These are phyloP conservation scores for Resseliella maxima DNA, from an alignment of 2,888 invertebrate genomes.

Conservation along the genomic window DNA sequence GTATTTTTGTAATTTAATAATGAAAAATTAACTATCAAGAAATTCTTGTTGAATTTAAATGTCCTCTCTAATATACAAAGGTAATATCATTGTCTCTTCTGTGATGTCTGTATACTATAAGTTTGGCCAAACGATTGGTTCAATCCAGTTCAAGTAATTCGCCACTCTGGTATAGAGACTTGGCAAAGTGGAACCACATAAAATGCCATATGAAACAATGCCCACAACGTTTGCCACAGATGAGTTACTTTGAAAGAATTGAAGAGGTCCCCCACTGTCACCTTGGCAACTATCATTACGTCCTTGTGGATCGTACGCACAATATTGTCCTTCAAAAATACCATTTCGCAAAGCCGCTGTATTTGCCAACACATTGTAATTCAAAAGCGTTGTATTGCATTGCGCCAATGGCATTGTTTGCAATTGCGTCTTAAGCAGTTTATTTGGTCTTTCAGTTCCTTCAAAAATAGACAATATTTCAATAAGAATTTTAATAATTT, in stretches of 20 bases:
- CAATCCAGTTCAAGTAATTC: slow-evolving; percentile 64
- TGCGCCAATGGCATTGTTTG: slow-evolving; percentile 58
- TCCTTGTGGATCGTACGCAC: slow-evolving; percentile 60
- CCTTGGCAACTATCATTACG: slow-evolving; percentile 62
- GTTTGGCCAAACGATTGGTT: slow-evolving; percentile 64
- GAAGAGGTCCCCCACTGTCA: slow-evolving; percentile 61
- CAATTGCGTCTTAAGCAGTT: slow-evolving; percentile 59
- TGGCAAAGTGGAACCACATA: slow-evolving; percentile 62
- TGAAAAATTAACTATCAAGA: too few species aligned
- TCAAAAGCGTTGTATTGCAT: slow-evolving; percentile 59
- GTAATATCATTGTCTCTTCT: too few species aligned
- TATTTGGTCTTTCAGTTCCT: not conserved
- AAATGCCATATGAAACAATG: slow-evolving; percentile 63
- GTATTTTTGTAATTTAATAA: too few species aligned
- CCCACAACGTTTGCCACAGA: slow-evolving; percentile 62
- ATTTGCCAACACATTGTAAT: slow-evolving; percentile 29
- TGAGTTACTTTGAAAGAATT: slow-evolving; percentile 60
- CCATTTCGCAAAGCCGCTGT: slow-evolving; percentile 57
- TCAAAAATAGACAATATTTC: too few species aligned
- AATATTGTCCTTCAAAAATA: slow-evolving; percentile 59
- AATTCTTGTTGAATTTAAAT: too few species aligned
- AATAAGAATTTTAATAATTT: too few species aligned
- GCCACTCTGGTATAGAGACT: slow-evolving; percentile 65
- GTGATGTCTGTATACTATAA: too few species aligned
- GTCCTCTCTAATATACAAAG: too few species aligned